Evolutionary conservation across 1,140 invertebrate genomes (phyloP).

Genomic region (Pomacea maculata): DNA sequence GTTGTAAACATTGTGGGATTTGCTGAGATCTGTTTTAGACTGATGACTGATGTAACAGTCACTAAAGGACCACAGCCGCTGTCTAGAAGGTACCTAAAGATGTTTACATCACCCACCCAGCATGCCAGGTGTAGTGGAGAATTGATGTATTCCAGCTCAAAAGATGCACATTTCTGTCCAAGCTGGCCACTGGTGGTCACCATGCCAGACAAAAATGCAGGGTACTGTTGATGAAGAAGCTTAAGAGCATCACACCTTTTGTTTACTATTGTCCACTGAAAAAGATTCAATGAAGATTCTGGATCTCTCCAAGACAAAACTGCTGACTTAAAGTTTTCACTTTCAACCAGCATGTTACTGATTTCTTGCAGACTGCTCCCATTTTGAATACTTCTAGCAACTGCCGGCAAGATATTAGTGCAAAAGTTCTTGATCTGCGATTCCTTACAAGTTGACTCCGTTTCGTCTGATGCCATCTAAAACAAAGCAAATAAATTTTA

Average conservation of each 20-base stretch:
- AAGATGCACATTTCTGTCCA: background rate
- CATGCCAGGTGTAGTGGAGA: conserved; percentile 19
- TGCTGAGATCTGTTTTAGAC: background rate
- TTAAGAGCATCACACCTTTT: conserved; percentile 12
- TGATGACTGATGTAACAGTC: background rate
- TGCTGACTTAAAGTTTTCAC: background rate
- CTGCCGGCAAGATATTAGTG: background rate
- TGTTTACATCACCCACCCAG: conserved; percentile 14
- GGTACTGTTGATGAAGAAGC: background rate
- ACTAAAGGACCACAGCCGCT: background rate
- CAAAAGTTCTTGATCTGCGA: background rate
- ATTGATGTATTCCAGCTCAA: background rate
- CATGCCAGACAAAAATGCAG: background rate
- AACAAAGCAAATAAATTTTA: too few species aligned
- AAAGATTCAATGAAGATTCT: background rate
- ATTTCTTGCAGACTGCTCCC: background rate
- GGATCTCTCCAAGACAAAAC: conserved; percentile 20
- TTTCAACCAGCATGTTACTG: background rate
- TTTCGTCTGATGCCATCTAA: too few species aligned
- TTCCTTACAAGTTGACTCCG: background rate
- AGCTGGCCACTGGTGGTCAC: background rate
- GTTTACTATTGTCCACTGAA: conserved; percentile 18
- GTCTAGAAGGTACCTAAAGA: conserved; percentile 4
- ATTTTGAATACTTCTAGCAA: conserved; percentile 1
- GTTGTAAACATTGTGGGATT: background rate